phyloP scores from a whole-genome alignment of 2,888 invertebrate species.

The Andrena minutula region DNA sequence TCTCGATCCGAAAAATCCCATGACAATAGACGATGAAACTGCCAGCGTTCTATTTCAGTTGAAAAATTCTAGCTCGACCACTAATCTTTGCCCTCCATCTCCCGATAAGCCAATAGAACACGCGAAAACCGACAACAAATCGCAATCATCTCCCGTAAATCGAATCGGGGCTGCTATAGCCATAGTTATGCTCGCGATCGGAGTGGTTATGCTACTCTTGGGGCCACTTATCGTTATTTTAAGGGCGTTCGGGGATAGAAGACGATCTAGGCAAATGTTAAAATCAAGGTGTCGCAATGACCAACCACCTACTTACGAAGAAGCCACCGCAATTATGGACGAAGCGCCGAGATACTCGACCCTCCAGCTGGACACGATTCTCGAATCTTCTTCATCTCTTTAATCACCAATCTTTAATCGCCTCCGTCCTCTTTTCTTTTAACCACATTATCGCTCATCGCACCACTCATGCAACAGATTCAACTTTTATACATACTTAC shows the following conservation, averaged over 20 bases:
- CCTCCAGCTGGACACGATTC: slow-evolving; percentile 68
- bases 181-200: slow-evolving; percentile 77
- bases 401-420: no score
- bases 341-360: slow-evolving; percentile 79
- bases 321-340: slow-evolving; percentile 74
- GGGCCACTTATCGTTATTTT: slow-evolving; percentile 77
- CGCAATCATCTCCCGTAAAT: slow-evolving; percentile 51
- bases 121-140: slow-evolving; percentile 18
- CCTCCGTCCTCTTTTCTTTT: not conserved
- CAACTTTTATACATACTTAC: no score
- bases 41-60: not conserved
- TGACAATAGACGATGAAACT: not conserved
- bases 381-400: slow-evolving; percentile 25
- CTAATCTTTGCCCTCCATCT: not conserved
- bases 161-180: slow-evolving; percentile 76
- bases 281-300: slow-evolving; percentile 73
- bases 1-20: not conserved
- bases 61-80: not conserved
- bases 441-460: not conserved
- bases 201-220: slow-evolving; percentile 77
- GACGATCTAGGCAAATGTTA: slow-evolving; percentile 69
- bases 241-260: slow-evolving; percentile 73
- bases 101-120: not conserved
- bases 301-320: slow-evolving; percentile 78
- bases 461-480: not conserved